Base-by-base conservation (phyloP, 2,888 invertebrate genomes). In the Galeruca laticollis region DNA sequence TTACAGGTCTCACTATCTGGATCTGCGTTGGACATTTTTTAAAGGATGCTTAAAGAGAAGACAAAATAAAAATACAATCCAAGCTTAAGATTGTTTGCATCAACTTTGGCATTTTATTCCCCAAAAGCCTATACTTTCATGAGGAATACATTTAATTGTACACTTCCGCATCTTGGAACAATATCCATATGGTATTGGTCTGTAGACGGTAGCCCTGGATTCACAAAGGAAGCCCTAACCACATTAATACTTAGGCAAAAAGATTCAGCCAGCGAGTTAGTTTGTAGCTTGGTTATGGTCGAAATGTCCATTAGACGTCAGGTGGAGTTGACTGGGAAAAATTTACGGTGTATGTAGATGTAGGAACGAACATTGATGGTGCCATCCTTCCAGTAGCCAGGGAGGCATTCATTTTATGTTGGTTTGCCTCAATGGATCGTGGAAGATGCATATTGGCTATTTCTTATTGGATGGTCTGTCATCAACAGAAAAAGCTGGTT, bases 231-330 rank as follows among this genome's bases (percentile, higher is more conserved):
- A 65, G 65, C 76, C n/a, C 65, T 76, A 3, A 37, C 13, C 11
- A 13, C n/a, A 11, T 13, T 62, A 11, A 72, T 74, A 35, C 54
- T 79, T 11, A 71, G 72, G 65, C n/a, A 57, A 26, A 71, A 70
- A 37, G 18, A 18, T 26, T 31, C 15, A 47, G 33, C n/a, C 47
- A 59, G 8, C 20, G n/a, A 40, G 40, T 77, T 21, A 49, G 35
- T 75, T 35, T 77, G 77, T 60, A 75, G 71, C 68, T 47, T 81
- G 18, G 67, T 79, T 10, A 60, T 79, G 15, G 78, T 79, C 68
- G 78, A 81, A 73, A 81, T 81, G 77, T 69, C 76, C 8, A 79
- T 81, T 31, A 73, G 76, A 40, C 68, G 73, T 60, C 69, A 76
- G 49, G 67, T 78, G 4, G 76, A 79, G 57, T 80, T 74, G 73